A percentile compares a stretch with the other conserved stretches of the same genome.
These are phyloP conservation scores for Orchesellides sinensis DNA, from an alignment of 2,888 invertebrate species.

Conservation along the genomic window DNA sequence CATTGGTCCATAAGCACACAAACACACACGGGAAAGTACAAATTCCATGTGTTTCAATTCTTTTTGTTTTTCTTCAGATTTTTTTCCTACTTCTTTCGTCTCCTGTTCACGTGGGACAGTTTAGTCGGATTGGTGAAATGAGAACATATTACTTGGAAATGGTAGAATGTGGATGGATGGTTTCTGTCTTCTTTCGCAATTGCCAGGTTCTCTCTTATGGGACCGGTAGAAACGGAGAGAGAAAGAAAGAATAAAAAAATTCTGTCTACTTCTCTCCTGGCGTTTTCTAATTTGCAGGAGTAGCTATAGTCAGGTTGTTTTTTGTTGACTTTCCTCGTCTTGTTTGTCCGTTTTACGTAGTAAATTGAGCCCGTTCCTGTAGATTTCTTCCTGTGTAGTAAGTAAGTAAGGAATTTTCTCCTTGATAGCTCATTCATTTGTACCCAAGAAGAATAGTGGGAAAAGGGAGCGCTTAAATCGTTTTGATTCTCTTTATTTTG, in stretches of 20 bases:
- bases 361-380: slow-evolving; percentile 42
- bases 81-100: slow-evolving; percentile 48
- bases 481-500: slow-evolving; percentile 72
- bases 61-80: slow-evolving; percentile 14
- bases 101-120: slow-evolving; percentile 74
- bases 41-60: slow-evolving; percentile 4
- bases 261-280: slow-evolving; percentile 19
- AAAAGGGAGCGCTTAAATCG: slow-evolving; percentile 47
- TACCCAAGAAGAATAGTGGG: neutral
- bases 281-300: slow-evolving; percentile 11
- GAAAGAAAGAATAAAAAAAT: slow-evolving; percentile 14
- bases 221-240: slow-evolving; percentile 45
- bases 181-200: slow-evolving; percentile 48
- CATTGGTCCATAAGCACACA: neutral
- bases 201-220: slow-evolving; percentile 49
- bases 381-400: slow-evolving; percentile 19
- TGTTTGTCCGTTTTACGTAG: slow-evolving; percentile 13
- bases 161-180: slow-evolving; percentile 70
- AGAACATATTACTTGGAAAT: slow-evolving; percentile 74
- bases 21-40: neutral
- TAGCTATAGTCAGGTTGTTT: slow-evolving; percentile 6
- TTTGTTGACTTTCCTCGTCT: slow-evolving; percentile 35
- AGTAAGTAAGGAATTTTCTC: slow-evolving; percentile 36
- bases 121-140: slow-evolving; percentile 74
- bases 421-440: slow-evolving; percentile 42